Evolutionary conservation across 2,797 vertebrate genomes (phyloP).

Genomic region (Catostomus latipinnis): DNA sequence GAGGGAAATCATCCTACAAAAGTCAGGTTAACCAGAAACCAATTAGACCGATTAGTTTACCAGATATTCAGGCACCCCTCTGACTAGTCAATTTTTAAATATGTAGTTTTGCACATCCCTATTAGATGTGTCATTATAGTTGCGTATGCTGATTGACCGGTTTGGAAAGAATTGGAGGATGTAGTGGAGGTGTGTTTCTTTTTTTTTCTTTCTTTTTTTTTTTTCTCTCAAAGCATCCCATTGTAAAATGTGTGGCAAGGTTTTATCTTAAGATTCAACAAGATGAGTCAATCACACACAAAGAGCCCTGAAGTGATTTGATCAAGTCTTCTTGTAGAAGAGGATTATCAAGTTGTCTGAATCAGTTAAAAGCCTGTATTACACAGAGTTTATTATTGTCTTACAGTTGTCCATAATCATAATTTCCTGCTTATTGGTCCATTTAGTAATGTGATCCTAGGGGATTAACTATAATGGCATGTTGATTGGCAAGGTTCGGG

Average conservation of each 20-base stretch:
- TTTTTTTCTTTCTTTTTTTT: neutral
- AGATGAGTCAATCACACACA: constrained; percentile 36
- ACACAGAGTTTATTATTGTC: constrained; percentile 11
- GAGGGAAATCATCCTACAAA: too few species aligned
- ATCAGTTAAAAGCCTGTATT: constrained; percentile 6
- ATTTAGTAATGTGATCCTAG: constrained; percentile 1
- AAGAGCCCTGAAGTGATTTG: neutral
- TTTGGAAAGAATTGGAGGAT: constrained; percentile 20
- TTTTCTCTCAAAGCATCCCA: neutral
- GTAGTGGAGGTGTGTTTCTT: constrained; percentile 30
- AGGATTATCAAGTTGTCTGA: constrained; percentile 17
- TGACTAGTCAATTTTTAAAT: too few species aligned
- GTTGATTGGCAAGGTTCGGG: constrained; percentile 84
- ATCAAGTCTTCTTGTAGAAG: constrained; percentile 1
- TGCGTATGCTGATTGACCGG: constrained; percentile 69
- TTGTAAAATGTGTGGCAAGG: constrained; percentile 20
- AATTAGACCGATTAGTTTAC: too few species aligned
- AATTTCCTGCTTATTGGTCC: neutral
- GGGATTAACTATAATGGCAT: constrained; percentile 57
- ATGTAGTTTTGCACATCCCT: too few species aligned
- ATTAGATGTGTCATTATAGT: constrained; percentile 20
- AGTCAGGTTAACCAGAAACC: too few species aligned
- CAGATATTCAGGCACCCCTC: too few species aligned
- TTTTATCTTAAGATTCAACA: constrained; percentile 18
- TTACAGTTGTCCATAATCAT: neutral